Evolutionary conservation across 1,140 invertebrate species (phyloP), one percentile per base, ranked within the genome.

Genomic region (Bombus pascuorum): DNA sequence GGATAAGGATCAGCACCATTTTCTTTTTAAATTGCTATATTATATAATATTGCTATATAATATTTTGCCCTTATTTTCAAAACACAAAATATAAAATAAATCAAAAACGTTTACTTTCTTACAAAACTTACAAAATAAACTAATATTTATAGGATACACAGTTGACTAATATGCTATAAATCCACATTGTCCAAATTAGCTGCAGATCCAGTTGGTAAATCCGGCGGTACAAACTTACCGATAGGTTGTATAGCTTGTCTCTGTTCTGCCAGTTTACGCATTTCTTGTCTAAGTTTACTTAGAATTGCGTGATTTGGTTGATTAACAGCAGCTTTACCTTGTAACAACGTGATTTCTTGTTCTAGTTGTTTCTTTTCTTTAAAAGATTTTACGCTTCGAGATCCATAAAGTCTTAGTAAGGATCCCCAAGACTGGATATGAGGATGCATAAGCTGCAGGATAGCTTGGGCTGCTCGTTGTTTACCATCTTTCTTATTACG

Each of bases 401-500:
- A 98, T 68, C 98, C 98, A 94, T 99, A 99, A 37, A 99, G 96
- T 18, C 98, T 96, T 13, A 99, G 94, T 44, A 99, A 95, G 0
- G 98, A 99, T 65, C 99, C 99, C 98, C 99, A 99, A n/a, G 97
- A 98, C 22, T 96, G 97, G 65, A 99, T 98, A 93, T 99, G 98
- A 2, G 98, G 98, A 96, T 99, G 98, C 44, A 99, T 94, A 89
- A 96, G 96, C 94, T 99, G 98, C 53, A 99, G 94, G 89, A 99
- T 98, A n/a, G 98, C 97, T 95, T 99, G 99, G 28, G 98, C 98
- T 22, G 99, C 99, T 90, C 98, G 95, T 93, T 99, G 99, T 94
- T 99, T 99, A n/a, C 99, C 99, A 91, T 99, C 98, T 91, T 98
- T 97, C 95, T 99, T 99, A 95, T 99, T 99, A 92, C 98, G 98